A percentile compares a stretch with the other conserved stretches of the same genome.
Conservation (phyloP, 2,113 vertebrate species). For the Pelobates fuscus region DNA sequence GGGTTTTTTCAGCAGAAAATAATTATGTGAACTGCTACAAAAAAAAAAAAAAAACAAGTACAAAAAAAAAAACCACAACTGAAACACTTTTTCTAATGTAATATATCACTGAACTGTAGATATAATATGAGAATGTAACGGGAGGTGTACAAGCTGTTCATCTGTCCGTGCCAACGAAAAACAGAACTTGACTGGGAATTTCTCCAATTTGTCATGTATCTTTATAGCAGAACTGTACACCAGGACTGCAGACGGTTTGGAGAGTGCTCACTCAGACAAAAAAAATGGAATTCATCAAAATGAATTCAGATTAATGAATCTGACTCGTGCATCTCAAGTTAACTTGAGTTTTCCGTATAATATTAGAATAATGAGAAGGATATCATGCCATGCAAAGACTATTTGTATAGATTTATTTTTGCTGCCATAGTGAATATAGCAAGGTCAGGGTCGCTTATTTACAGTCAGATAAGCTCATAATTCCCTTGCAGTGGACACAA, state of each 20-base stretch:
- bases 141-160: constrained; percentile 46
- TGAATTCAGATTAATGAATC: not conserved
- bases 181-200: constrained; percentile 40
- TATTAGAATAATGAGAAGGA: not conserved
- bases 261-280: constrained; percentile 21
- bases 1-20: constrained; percentile 29
- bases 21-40: constrained; percentile 23
- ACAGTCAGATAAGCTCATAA: too few relatives aligned
- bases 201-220: constrained; percentile 40
- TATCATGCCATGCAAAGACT: not conserved
- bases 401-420: not conserved
- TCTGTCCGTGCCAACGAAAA: constrained; percentile 38
- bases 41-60: constrained; percentile 1
- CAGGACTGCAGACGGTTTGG: constrained; percentile 4
- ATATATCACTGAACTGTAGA: constrained; percentile 38
- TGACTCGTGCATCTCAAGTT: not conserved
- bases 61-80: not conserved
- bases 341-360: not conserved
- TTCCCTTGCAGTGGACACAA: too few relatives aligned
- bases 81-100: constrained; percentile 37
- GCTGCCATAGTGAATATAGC: not conserved
- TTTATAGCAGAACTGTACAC: constrained; percentile 20
- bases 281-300: not conserved
- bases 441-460: not conserved
- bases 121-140: constrained; percentile 34